phyloP scores from a whole-genome alignment of 2,113 vertebrate genomes.

The Dipodomys ordii region DNA sequence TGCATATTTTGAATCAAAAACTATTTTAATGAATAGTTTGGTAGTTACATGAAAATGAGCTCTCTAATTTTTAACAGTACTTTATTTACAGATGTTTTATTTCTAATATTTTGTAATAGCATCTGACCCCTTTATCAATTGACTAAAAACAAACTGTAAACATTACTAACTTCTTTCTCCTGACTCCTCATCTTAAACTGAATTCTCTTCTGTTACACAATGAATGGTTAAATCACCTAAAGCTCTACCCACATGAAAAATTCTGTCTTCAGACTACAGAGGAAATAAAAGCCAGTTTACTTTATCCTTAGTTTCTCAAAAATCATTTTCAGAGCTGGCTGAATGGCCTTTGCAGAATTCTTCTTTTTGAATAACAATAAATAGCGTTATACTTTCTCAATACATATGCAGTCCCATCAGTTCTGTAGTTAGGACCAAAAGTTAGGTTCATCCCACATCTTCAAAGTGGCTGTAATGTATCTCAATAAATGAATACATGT shows the following conservation, averaged over 20 bases:
- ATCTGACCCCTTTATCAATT: background rate
- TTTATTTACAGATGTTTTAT: background rate
- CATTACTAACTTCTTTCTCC: fast-evolving
- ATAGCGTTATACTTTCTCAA: background rate
- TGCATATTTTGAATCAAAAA: constrained; percentile 13
- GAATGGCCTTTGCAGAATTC: background rate
- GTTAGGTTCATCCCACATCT: background rate
- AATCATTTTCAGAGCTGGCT: background rate
- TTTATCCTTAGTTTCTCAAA: background rate
- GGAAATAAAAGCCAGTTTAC: background rate
- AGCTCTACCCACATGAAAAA: background rate
- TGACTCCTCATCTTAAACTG: background rate
- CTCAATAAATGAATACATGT: background rate
- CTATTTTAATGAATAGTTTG: background rate
- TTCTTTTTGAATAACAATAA: background rate
- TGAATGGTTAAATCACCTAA: background rate
- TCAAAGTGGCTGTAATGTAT: background rate
- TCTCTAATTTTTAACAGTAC: constrained; percentile 27
- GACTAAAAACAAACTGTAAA: background rate
- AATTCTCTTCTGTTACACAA: no score
- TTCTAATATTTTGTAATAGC: background rate
- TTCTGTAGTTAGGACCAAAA: background rate
- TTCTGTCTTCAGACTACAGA: background rate
- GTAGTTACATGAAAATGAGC: background rate
- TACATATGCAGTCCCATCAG: background rate